Base-by-base conservation (phyloP, 2,888 invertebrate species). In the Phengaris alcon region DNA sequence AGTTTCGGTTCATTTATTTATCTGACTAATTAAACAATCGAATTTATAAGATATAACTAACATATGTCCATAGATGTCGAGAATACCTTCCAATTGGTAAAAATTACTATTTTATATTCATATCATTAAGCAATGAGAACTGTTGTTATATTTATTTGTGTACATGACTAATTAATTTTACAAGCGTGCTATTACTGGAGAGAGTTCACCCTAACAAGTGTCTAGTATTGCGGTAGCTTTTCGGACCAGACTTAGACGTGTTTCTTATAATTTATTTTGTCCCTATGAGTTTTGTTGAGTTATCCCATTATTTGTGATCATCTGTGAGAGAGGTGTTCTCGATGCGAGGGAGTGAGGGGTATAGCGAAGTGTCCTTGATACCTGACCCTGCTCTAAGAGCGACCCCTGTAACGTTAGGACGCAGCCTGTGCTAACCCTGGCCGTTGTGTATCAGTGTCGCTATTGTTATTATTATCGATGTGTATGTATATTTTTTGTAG, bases 241-340 rank as follows among this genome's bases (percentile, higher is more conserved):
- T 85, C 87, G 87, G 87, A 86, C 83, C 85, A 83, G 82, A 84
- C 81, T 85, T 80, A 85, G 85, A 85, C 85, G 89, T 88, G 86
- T 86, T 87, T 88, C 22, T 72, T 72, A 68, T 68, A 10, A 12
- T 72, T 72, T 72, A 87, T 84, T 85, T 87, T 88, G 89, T 88
- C 89, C 88, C 82, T 87, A 86, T 85, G 84, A 84, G 86, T 91
- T 90, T 86, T 88, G 86, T 92, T 91, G 82, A 88, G 87, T 92
- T 91, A 82, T 89, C 88, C 83, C 87, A 90, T 90, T 89, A 90
- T 90, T 91, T 93, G 89, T 91, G 88, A 90, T 90, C 89, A 91
- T 91, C 88, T 92, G 93, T 93, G 93, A 93, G 93, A 92, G 93
- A 93, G 93, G 93, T 93, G 93, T 93, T 92, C 93, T 93, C 93